Evolutionary conservation across 2,888 invertebrate genomes (phyloP), one percentile per base, ranked within the genome.

Genomic region (Pollenia griseotomentosa): DNA sequence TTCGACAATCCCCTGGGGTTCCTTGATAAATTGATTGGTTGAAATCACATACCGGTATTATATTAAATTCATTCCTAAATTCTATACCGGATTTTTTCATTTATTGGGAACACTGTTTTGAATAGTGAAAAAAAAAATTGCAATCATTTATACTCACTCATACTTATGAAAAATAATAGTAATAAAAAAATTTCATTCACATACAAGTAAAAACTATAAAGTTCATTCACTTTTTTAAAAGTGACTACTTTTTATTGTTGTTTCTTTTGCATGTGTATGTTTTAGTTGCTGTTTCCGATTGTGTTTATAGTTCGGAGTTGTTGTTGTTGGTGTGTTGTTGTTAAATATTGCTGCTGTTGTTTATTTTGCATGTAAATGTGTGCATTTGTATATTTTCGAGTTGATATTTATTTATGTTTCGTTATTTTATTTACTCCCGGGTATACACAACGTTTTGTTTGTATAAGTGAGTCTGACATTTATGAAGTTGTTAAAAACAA

Each of bases 401-500:
- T 57, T 51, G 77, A 40, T 74, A 7, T 65, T 86, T 71, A 71
- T 77, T 86, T 71, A 71, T 77, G 77, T 51, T 83, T 68, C 71
- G 71, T 73, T 65, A 74, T 65, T 46, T 46, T 65, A 71, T 78
- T 71, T 71, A 83, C 77, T 77, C 83, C 65, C 71, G 77, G 55
- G 77, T 40, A 48, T 73, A 46, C 11, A 63, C 48, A 63, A 11
- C 46, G 19, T 65, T 81, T 73, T 81, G 65, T 57, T 81, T 81
- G 81, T 9, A n/a, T 57, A 65, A 81, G 63, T 81, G 73, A 65
- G 73, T 81, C 55, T 65, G 73, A 81, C 73, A 81, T 81, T 81
- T 81, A 81, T 81, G 65, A 81, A 81, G 73, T 81, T 81, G 71
- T 73, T 73, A 65, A 73, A 73, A 81, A 44, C 53, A 71, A 71